These are phyloP conservation scores for Oxyteleia sp. DNA, from an alignment of 2,888 invertebrate genomes.

Conservation along the genomic window DNA sequence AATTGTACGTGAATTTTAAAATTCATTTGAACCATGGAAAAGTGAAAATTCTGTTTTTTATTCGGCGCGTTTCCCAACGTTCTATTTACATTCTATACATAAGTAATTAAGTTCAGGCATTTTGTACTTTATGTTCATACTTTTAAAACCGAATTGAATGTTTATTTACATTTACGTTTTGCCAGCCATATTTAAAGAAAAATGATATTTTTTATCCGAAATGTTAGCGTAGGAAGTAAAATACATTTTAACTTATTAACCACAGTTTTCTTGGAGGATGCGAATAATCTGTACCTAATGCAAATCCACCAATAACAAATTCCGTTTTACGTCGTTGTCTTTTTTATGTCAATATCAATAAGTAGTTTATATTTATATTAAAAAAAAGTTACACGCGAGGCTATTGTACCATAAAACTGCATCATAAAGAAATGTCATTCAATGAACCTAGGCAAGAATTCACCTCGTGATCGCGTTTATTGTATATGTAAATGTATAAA, in stretches of 20 bases:
- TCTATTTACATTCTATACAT: too few species aligned
- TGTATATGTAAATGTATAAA: conserved; percentile 85
- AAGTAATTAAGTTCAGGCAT: too few species aligned
- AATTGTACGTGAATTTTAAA: too few species aligned
- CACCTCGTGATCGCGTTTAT: conserved; percentile 80
- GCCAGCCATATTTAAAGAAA: neutral
- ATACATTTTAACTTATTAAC: conserved; percentile 7
- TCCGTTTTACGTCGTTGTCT: conserved; percentile 61
- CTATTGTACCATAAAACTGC: conserved; percentile 74
- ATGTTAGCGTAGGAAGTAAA: neutral
- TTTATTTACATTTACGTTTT: conserved; percentile 8
- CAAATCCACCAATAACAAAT: conserved; percentile 53
- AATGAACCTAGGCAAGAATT: conserved; percentile 76
- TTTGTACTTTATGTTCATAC: too few species aligned
- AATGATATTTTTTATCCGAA: neutral
- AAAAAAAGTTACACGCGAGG: conserved; percentile 72
- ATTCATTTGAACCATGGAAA: too few species aligned
- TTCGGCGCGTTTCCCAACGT: too few species aligned
- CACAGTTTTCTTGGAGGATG: conserved; percentile 63
- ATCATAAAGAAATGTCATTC: conserved; percentile 67
- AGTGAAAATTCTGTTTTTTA: too few species aligned
- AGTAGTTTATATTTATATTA: conserved; percentile 78
- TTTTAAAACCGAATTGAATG: neutral
- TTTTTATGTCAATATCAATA: conserved; percentile 67
- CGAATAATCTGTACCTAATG: conserved; percentile 46